Evolutionary conservation across 2,113 vertebrate genomes (phyloP).

Genomic region (Ploceus nigricollis): DNA sequence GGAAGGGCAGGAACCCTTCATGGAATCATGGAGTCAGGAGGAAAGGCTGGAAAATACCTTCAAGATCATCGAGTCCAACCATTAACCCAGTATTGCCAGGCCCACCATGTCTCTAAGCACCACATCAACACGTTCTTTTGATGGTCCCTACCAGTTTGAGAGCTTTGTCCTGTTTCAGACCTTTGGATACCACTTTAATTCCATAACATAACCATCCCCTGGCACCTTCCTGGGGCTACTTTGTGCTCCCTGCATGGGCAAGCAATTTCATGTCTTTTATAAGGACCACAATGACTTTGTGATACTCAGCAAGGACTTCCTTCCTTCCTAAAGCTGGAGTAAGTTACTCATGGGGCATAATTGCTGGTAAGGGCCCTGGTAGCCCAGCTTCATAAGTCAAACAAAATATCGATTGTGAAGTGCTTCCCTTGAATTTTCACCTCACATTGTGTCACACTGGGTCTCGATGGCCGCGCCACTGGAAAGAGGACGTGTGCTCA

Average conservation of each 20-base stretch:
- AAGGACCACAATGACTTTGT: not conserved
- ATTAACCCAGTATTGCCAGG: not conserved
- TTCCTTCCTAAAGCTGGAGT: not conserved
- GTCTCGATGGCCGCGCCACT: rapidly evolving
- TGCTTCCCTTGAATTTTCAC: not conserved
- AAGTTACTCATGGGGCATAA: not conserved
- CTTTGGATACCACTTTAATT: not conserved
- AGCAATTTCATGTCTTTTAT: not conserved
- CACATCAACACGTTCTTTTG: not conserved
- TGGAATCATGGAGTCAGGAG: no score
- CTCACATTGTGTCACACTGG: rapidly evolving
- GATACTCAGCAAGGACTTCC: not conserved
- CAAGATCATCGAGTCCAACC: not conserved
- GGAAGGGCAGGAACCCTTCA: not conserved
- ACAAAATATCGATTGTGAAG: not conserved
- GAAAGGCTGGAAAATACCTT: not conserved
- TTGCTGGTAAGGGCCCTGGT: not conserved
- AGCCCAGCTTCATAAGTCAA: not conserved
- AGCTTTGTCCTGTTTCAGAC: not conserved
- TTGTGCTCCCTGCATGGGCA: not conserved
- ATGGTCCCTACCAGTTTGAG: not conserved
- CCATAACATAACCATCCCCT: not conserved
- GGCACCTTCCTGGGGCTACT: not conserved
- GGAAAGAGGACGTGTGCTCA: not conserved
- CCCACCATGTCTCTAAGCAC: not conserved